Evolutionary conservation across 2,113 vertebrate species (phyloP).

Genomic region (Cololabis saira): DNA sequence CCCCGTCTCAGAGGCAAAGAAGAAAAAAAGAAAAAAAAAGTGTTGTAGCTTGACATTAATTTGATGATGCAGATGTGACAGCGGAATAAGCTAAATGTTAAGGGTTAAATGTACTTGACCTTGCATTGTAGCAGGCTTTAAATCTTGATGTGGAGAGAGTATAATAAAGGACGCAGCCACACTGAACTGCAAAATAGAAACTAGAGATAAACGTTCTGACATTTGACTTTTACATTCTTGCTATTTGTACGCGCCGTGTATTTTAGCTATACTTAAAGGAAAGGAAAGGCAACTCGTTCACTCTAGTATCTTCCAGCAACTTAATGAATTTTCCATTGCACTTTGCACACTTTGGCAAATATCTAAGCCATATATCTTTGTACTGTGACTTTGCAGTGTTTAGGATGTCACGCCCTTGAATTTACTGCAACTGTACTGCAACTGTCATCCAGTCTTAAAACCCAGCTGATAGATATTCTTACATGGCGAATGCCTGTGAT

Average conservation of each 20-base stretch:
- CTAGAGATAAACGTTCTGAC: conserved; percentile 16
- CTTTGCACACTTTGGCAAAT: conserved; percentile 9
- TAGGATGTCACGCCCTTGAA: too few species aligned
- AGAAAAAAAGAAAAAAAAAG: conserved; percentile 29
- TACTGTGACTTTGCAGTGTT: background rate
- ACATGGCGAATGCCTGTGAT: too few species aligned
- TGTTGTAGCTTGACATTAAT: conserved; percentile 60
- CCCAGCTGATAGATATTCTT: too few species aligned
- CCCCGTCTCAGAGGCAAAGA: conserved; percentile 52
- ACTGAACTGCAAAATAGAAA: conserved; percentile 37
- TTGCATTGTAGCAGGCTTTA: conserved; percentile 47
- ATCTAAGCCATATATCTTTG: background rate
- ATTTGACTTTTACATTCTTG: conserved; percentile 38
- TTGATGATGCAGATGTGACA: conserved; percentile 67
- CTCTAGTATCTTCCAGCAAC: background rate
- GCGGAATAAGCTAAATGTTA: conserved; percentile 63
- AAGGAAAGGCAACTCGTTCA: background rate
- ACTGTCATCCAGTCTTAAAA: too few species aligned
- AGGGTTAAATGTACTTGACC: conserved; percentile 70
- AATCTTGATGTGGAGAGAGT: conserved; percentile 42
- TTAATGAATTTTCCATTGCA: background rate
- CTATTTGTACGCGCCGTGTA: background rate
- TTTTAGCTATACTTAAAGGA: conserved; percentile 7
- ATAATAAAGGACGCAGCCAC: conserved; percentile 26
- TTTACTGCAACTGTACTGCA: too few species aligned